These are phyloP conservation scores for Laothoe populi DNA, from an alignment of 2,888 invertebrate genomes.

Conservation along the genomic window DNA sequence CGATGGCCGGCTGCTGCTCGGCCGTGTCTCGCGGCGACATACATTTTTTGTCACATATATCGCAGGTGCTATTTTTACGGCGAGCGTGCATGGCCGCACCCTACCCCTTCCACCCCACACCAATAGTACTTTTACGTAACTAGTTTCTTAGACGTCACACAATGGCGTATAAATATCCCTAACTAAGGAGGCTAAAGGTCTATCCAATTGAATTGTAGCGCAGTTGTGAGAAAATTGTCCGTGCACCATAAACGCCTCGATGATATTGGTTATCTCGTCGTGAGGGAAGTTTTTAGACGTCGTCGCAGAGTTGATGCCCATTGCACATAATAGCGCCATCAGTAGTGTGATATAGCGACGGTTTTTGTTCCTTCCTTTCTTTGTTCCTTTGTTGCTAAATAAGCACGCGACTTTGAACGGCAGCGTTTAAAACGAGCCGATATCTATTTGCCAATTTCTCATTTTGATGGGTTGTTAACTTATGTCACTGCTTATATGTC, in stretches of 20 bases:
- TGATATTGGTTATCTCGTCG: constrained; percentile 13
- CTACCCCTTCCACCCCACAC: background rate
- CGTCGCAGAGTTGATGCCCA: background rate
- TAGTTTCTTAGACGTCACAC: constrained; percentile 9
- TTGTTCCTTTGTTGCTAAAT: no score
- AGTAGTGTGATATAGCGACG: background rate
- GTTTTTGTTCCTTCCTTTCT: background rate
- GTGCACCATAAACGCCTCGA: constrained; percentile 6
- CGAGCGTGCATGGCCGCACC: background rate
- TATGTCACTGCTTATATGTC: background rate
- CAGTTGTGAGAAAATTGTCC: constrained; percentile 1
- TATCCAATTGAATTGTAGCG: constrained; percentile 20
- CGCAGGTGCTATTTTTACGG: constrained; percentile 39
- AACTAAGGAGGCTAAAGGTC: background rate
- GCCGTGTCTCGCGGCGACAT: constrained; percentile 45
- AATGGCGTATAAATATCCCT: constrained; percentile 5
- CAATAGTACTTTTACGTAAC: constrained; percentile 39
- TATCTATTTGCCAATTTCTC: background rate
- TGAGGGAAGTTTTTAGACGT: constrained; percentile 6
- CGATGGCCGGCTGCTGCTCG: constrained; percentile 42
- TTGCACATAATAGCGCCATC: background rate
- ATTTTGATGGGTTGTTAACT: background rate
- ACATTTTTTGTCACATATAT: constrained; percentile 50
- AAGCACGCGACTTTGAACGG: background rate
- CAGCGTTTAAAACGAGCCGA: background rate